A percentile compares a stretch with the other conserved stretches of the same genome.
These are phyloP conservation scores for Xanthia togata DNA, from an alignment of 2,888 invertebrate species.

Conservation along the genomic window DNA sequence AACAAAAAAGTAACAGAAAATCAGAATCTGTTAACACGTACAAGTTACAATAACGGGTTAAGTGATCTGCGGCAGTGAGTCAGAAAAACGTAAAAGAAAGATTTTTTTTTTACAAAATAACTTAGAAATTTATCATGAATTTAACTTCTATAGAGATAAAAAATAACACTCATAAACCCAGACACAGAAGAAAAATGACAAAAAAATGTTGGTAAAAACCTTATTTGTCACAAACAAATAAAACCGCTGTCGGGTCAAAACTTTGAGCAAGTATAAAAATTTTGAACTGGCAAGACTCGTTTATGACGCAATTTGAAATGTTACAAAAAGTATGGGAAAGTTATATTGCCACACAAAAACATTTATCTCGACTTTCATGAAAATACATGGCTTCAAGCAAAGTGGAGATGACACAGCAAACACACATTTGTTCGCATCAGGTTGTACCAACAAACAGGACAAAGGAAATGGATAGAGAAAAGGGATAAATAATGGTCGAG, in stretches of 20 bases:
- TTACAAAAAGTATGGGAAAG: conserved; percentile 69
- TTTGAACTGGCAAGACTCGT: conserved; percentile 43
- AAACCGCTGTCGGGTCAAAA: conserved; percentile 49
- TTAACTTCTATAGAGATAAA: conserved; percentile 27
- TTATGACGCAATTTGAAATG: conserved; percentile 58
- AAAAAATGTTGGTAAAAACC: conserved; percentile 46
- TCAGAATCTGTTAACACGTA: neutral
- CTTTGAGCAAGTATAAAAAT: conserved; percentile 52
- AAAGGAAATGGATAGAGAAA: conserved; percentile 82
- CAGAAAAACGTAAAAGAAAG: neutral
- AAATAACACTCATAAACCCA: conserved; percentile 43
- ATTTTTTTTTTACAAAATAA: neutral
- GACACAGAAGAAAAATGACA: conserved; percentile 57
- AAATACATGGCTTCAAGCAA: conserved; percentile 72
- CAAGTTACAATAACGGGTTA: neutral
- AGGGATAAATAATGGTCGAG: conserved; percentile 80
- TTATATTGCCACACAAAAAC: conserved; percentile 73
- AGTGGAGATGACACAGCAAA: conserved; percentile 75
- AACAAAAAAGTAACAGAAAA: neutral
- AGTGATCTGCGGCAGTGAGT: neutral
- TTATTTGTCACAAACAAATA: conserved; percentile 61
- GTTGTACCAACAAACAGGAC: conserved; percentile 80
- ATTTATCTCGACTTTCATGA: conserved; percentile 73
- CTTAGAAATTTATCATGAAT: conserved; percentile 10
- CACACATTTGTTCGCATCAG: conserved; percentile 80